A percentile compares a stretch with the other conserved stretches of the same genome.
Conservation (phyloP, 2,797 vertebrate species). For the Liasis olivaceus region DNA sequence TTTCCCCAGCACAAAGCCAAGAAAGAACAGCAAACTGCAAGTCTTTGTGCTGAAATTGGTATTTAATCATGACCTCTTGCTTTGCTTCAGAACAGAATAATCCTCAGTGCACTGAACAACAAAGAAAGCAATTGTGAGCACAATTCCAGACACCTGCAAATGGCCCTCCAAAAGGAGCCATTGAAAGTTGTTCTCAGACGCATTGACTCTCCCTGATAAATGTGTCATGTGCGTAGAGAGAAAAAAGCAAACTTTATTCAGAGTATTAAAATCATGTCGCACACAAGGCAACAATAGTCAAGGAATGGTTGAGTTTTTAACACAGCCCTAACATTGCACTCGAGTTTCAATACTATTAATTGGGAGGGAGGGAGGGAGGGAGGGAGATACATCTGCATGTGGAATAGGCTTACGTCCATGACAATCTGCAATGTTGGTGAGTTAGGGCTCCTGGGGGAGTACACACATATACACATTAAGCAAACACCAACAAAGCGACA, state of each 20-base stretch:
- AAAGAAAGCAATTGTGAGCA: slow-evolving; percentile 48
- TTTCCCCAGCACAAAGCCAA: slow-evolving; percentile 47
- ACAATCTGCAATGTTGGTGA: slow-evolving; percentile 30
- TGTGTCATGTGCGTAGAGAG: not conserved
- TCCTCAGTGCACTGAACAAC: slow-evolving; percentile 45
- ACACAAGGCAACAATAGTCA: not conserved
- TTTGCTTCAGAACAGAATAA: slow-evolving; percentile 58
- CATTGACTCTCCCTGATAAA: not conserved
- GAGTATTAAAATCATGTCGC: slow-evolving; percentile 31
- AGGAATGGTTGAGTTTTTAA: slow-evolving; percentile 16
- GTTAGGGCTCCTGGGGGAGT: not conserved
- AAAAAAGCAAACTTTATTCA: not conserved
- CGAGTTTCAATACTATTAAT: slow-evolving; percentile 3
- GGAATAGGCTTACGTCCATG: not conserved
- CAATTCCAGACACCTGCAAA: slow-evolving; percentile 47
- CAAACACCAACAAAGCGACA: slow-evolving; percentile 24
- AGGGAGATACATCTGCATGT: too few relatives aligned
- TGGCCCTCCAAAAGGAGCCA: slow-evolving; percentile 47
- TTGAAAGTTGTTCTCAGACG: slow-evolving; percentile 42
- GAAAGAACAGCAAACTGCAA: slow-evolving; percentile 45
- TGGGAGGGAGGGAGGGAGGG: not conserved
- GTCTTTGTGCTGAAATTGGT: slow-evolving; percentile 50
- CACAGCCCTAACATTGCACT: not conserved
- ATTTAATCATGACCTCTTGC: slow-evolving; percentile 59
- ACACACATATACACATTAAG: not conserved